A percentile compares a stretch with the other conserved stretches of the same genome.
These are phyloP conservation scores for Strix uralensis DNA, from an alignment of 2,113 vertebrate species.

Conservation along the genomic window DNA sequence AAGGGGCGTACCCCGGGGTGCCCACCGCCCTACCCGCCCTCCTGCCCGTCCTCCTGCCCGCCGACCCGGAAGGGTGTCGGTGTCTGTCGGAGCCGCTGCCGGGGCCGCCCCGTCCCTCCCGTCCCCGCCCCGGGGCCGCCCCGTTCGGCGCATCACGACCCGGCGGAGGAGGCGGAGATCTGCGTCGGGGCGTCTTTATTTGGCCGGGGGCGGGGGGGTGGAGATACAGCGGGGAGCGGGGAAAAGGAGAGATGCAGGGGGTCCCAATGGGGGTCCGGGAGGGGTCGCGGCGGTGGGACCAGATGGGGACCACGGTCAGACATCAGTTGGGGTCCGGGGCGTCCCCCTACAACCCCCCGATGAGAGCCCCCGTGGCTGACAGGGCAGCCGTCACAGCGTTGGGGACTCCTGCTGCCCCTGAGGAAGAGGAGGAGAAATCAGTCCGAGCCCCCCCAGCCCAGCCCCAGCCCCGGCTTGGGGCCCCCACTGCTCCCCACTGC, in stretches of 20 bases:
- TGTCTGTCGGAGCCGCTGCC: too few species aligned
- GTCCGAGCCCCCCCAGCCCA: background rate
- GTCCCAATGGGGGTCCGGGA: background rate
- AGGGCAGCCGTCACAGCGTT: background rate
- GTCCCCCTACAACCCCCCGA: background rate
- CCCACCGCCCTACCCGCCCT: background rate
- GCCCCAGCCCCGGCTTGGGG: too few species aligned
- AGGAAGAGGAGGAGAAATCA: background rate
- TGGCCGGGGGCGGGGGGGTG: too few species aligned
- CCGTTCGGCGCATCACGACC: too few species aligned
- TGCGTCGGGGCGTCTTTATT: too few species aligned
- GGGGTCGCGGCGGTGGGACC: background rate
- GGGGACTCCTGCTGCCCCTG: constrained; percentile 12
- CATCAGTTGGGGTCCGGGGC: too few species aligned
- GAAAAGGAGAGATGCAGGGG: too few species aligned
- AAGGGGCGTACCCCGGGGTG: background rate
- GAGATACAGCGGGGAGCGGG: too few species aligned
- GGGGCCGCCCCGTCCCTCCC: background rate
- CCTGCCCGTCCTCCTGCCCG: too few species aligned
- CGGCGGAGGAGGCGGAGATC: too few species aligned
- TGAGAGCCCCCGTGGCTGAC: background rate
- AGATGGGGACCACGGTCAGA: background rate
- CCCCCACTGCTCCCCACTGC: background rate
- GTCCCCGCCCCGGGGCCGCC: background rate
- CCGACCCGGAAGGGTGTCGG: too few species aligned